Conservation (phyloP, 1,140 invertebrate species). For the Orius laevigatus region DNA sequence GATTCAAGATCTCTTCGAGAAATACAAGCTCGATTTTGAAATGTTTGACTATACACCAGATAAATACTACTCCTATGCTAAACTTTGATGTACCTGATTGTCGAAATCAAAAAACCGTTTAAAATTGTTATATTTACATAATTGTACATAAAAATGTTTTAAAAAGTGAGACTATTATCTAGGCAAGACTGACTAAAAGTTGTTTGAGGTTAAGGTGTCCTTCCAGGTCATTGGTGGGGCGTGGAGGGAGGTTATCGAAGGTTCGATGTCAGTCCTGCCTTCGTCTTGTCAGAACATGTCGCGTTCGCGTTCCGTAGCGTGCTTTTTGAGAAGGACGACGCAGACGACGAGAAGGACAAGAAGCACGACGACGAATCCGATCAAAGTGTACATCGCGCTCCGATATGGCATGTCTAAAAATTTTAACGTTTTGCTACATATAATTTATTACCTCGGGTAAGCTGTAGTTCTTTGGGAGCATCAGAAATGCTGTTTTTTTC, state of each 20-base stretch:
- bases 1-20: slow-evolving; percentile 56
- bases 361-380: slow-evolving; percentile 29
- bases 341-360: slow-evolving; percentile 28
- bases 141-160: too few relatives aligned
- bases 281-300: slow-evolving; percentile 23
- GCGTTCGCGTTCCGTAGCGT: slow-evolving; percentile 24
- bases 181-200: too few relatives aligned
- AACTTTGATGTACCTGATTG: slow-evolving; percentile 19
- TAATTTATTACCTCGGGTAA: slow-evolving; percentile 16
- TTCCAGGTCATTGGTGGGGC: too few relatives aligned
- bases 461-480: slow-evolving; percentile 14
- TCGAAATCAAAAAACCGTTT: too few relatives aligned
- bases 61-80: slow-evolving; percentile 46
- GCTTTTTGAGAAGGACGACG: slow-evolving; percentile 29
- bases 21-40: slow-evolving; percentile 71
- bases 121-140: too few relatives aligned
- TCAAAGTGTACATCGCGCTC: slow-evolving; percentile 31
- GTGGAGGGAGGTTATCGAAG: background rate
- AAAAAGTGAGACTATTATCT: too few relatives aligned
- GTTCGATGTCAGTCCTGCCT: slow-evolving; percentile 15
- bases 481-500: slow-evolving; percentile 3
- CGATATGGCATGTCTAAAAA: slow-evolving; percentile 26
- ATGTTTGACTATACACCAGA: slow-evolving; percentile 64
- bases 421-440: slow-evolving; percentile 15
- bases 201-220: too few relatives aligned